phyloP scores from a whole-genome alignment of 2,113 vertebrate species.

The Mus musculus region GRCm39 chr14:124856001-124856500 shows the following conservation, averaged over 20 bases:
- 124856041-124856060: slow-evolving; percentile 37
- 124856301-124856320: background rate
- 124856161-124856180: background rate
- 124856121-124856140: background rate
- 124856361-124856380: background rate
- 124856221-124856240: background rate
- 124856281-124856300: background rate
- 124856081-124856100: background rate
- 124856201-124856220: background rate
- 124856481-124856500: background rate
- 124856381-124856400: background rate
- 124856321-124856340: background rate
- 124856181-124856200: background rate
- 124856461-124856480: background rate
- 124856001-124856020: background rate
- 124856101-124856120: background rate
- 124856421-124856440: too few relatives aligned
- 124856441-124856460: background rate
- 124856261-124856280: background rate
- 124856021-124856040: background rate
- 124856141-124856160: too few relatives aligned
- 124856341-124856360: background rate
- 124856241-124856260: background rate
- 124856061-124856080: background rate
- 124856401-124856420: background rate